Evolutionary conservation across 1,140 invertebrate species (phyloP).

Genomic region (Drosophila neocordata): DNA sequence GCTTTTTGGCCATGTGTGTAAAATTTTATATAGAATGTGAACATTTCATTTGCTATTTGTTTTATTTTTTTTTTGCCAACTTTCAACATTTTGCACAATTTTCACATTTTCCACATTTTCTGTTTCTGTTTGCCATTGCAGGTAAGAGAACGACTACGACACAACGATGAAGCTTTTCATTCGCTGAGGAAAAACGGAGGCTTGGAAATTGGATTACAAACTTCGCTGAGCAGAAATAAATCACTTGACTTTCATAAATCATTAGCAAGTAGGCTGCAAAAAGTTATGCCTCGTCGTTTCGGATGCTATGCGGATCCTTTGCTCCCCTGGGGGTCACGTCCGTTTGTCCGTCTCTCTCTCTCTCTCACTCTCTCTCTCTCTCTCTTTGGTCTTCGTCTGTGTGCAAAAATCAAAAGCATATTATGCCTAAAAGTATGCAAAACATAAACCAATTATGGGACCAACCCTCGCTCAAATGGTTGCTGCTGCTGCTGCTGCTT

Average conservation of each 20-base stretch:
- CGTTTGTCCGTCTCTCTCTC: background rate
- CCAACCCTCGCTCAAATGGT: constrained; percentile 12
- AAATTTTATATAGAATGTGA: background rate
- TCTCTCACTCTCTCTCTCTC: too few species aligned
- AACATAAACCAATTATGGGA: constrained; percentile 62
- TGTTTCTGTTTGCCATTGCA: constrained; percentile 44
- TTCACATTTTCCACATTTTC: constrained; percentile 23
- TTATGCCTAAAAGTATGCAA: constrained; percentile 65
- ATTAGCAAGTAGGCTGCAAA: constrained; percentile 38
- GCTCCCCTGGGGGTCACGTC: constrained; percentile 54
- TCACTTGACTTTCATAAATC: constrained; percentile 68
- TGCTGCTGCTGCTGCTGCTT: constrained; percentile 35
- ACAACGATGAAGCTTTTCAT: background rate
- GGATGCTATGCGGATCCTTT: background rate
- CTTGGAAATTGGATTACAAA: constrained; percentile 57
- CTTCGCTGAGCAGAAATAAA: constrained; percentile 65
- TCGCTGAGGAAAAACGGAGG: background rate
- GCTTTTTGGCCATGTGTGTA: constrained; percentile 6
- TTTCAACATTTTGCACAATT: constrained; percentile 27
- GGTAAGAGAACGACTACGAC: constrained; percentile 23
- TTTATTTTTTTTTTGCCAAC: constrained; percentile 8
- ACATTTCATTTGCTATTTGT: constrained; percentile 27
- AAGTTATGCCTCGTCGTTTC: background rate
- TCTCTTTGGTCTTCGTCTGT: background rate
- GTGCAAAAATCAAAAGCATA: constrained; percentile 64